Base-by-base conservation (phyloP, 2,888 invertebrate species). In the Caenorhabditis sp. region DNA sequence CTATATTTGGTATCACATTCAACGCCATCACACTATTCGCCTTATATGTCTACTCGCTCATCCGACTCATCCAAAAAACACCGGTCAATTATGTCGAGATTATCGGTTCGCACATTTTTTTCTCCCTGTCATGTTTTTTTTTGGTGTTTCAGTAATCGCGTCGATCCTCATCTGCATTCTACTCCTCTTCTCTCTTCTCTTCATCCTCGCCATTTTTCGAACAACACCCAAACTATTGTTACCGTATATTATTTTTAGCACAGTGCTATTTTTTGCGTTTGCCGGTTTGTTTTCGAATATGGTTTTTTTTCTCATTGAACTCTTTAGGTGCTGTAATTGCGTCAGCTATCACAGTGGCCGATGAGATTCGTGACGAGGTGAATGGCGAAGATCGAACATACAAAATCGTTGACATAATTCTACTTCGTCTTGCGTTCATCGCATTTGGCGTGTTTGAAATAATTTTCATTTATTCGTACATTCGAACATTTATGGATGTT, bases 1-100 rank as follows among this genome's bases (percentile, higher is more conserved):
- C 75, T n/a, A 67, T 75, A 31, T 67, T 75, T 27, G 75, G 75
- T 49, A 61, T 75, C 31, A 50, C 58, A 10, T 75, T 75, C 67
- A 75, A 75, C 31, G 67, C 69, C 14, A 61, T 70, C 31, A 55
- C 61, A 31, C 55, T 75, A 8, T 62, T 75, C 27, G 26, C 63
- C 0, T 64, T 70, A 23, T 75, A 67, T 55, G 59, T 75, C 31
- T 75, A 75, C 36, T 60, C 19, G 5, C 23, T 75, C 31, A 55
- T 75, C 24, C 63, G 65, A 12, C 54, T 75, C 6, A 55, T 69
- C 24, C 69, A 75, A 19, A 75, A 68, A 50, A 54, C 57, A 1
- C 75, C 69, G 10, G 51, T 36, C 8, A 63, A 59, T 31, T 67
- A 67, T 57, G 65, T 67, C 37, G 69, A 75, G 55, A 61, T 75